Conservation (phyloP, 2,888 invertebrate genomes). For the Orthonychiurus folsomi region DNA sequence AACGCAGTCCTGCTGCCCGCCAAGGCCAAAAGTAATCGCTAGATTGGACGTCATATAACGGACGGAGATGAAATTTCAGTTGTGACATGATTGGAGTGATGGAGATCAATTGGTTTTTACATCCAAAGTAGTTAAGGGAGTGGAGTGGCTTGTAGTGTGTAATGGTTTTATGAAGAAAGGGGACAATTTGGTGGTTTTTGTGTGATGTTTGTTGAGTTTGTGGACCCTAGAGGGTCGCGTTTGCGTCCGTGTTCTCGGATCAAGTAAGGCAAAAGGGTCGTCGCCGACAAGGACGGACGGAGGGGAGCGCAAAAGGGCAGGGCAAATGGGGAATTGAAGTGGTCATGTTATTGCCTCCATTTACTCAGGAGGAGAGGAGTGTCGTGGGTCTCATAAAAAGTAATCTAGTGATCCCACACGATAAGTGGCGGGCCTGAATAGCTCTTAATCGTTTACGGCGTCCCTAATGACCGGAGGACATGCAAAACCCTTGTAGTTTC, state of each 20-base stretch:
- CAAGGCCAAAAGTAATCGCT: no score
- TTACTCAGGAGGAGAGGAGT: not conserved
- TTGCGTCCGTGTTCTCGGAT: no score
- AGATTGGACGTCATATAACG: no score
- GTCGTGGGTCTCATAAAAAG: conserved; percentile 25
- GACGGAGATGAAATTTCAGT: no score
- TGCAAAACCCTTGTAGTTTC: conserved; percentile 34
- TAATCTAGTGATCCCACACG: conserved; percentile 30
- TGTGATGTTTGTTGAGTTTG: not conserved
- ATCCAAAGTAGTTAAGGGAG: not conserved
- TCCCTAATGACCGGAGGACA: conserved; percentile 37
- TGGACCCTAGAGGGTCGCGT: not conserved
- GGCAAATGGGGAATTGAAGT: not conserved
- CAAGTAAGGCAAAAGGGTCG: no score
- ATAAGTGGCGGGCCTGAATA: conserved; percentile 37
- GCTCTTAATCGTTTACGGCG: conserved; percentile 39
- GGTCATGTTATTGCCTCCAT: not conserved
- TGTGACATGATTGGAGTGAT: conserved; percentile 1
- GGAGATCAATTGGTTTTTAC: not conserved
- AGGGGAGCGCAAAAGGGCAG: no score
- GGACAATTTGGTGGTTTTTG: not conserved
- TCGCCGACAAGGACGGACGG: not conserved
- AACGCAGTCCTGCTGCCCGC: no score
- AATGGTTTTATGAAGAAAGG: no score
- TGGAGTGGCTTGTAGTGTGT: no score